phyloP scores from a whole-genome alignment of 1,140 invertebrate genomes.

The Nephila pilipes region DNA sequence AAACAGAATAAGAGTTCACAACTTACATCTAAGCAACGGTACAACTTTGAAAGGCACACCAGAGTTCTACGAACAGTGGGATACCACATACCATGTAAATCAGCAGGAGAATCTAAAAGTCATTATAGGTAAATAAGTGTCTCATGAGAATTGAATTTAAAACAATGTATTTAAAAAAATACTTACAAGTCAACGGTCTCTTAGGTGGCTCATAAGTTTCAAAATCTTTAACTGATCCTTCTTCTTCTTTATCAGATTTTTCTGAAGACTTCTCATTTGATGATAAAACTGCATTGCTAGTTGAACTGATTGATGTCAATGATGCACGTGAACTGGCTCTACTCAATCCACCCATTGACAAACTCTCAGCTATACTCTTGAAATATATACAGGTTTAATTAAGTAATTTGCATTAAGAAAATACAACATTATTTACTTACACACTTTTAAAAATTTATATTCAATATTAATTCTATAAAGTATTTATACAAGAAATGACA shows the following conservation, averaged over 20 bases:
- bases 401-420: neutral
- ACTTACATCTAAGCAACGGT: conserved; percentile 93
- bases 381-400: neutral
- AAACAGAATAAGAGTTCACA: neutral
- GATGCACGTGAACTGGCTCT: conserved; percentile 78
- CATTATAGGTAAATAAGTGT: neutral
- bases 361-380: conserved; percentile 77
- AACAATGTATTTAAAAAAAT: neutral
- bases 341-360: conserved; percentile 65
- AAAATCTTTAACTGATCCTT: conserved; percentile 65
- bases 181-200: conserved; percentile 60
- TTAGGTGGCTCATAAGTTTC: conserved; percentile 64
- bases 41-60: conserved; percentile 96
- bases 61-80: conserved; percentile 96
- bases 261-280: neutral
- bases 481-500: neutral
- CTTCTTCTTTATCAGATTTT: conserved; percentile 51
- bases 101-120: conserved; percentile 89
- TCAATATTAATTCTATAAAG: neutral
- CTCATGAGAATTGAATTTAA: neutral
- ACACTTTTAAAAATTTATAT: no score
- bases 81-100: conserved; percentile 99
- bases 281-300: conserved; percentile 58
- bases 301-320: conserved; percentile 70
- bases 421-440: neutral